A percentile compares a stretch with the other conserved stretches of the same genome.
Evolutionary conservation across 2,888 invertebrate species (phyloP).

Genomic region (Lasioglossum leucozonium): DNA sequence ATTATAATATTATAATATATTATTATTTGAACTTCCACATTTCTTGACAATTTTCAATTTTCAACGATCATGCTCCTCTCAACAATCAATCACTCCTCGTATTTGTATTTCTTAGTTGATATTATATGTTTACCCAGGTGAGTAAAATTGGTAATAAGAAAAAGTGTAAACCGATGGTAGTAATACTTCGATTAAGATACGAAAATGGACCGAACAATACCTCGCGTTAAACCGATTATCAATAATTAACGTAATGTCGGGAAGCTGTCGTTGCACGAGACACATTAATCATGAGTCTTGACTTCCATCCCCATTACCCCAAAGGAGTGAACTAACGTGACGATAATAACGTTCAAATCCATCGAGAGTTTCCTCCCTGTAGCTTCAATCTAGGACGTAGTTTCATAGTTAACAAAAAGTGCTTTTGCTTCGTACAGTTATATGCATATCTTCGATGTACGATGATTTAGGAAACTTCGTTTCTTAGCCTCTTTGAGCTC

Average conservation of each 20-base stretch:
- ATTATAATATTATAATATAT: too few relatives aligned
- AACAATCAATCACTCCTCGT: too few relatives aligned
- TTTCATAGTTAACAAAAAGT: background rate
- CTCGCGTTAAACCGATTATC: constrained; percentile 15
- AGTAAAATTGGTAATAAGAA: too few relatives aligned
- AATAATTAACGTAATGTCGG: constrained; percentile 33
- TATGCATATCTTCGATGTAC: background rate
- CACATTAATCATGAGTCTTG: constrained; percentile 8
- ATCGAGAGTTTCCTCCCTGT: background rate
- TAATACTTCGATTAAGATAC: background rate
- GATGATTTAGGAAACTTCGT: background rate
- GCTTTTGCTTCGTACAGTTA: background rate
- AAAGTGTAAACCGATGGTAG: too few relatives aligned
- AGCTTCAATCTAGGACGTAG: background rate
- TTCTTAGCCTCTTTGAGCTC: background rate
- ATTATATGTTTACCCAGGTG: too few relatives aligned
- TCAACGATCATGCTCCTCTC: too few relatives aligned
- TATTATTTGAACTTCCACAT: background rate
- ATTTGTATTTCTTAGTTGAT: too few relatives aligned
- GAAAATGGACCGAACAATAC: constrained; percentile 14
- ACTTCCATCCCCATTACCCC: background rate
- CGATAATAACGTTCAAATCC: constrained; percentile 4
- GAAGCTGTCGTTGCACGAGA: background rate
- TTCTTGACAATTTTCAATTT: background rate
- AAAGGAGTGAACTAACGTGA: background rate